phyloP scores from a whole-genome alignment of 1,140 invertebrate species.

The Arion vulgaris region DNA sequence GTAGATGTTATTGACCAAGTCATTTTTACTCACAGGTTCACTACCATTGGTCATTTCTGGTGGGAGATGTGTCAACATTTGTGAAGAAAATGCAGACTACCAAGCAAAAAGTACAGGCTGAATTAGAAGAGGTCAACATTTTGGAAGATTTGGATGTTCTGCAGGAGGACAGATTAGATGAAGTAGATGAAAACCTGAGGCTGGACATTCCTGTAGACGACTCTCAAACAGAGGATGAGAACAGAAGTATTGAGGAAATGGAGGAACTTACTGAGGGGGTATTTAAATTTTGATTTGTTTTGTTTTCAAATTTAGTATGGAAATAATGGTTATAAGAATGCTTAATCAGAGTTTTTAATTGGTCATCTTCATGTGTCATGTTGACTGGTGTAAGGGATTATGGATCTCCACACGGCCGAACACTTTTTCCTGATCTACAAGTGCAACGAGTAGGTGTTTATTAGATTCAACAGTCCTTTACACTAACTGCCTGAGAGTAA shows the following conservation, averaged over 20 bases:
- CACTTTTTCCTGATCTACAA: too few species aligned
- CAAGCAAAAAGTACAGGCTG: constrained; percentile 22
- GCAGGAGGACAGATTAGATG: background rate
- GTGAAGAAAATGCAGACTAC: constrained; percentile 48
- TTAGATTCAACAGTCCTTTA: too few species aligned
- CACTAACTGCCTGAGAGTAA: too few species aligned
- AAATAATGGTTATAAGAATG: too few species aligned
- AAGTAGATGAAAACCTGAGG: background rate
- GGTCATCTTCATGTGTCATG: too few species aligned
- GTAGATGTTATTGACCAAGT: too few species aligned
- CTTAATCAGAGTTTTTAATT: too few species aligned
- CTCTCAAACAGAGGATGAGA: background rate
- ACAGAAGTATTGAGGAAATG: background rate
- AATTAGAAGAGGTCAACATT: background rate
- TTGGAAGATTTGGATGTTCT: background rate
- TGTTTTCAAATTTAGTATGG: too few species aligned
- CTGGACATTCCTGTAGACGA: background rate
- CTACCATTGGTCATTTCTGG: constrained; percentile 70
- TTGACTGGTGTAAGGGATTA: too few species aligned
- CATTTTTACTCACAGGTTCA: constrained; percentile 43
- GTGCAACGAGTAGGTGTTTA: too few species aligned
- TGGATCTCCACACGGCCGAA: too few species aligned
- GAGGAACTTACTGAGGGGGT: background rate
- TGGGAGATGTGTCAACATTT: constrained; percentile 65
- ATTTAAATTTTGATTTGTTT: background rate